A percentile compares a stretch with the other conserved stretches of the same genome.
Conservation (phyloP, 2,113 vertebrate genomes). For the Empidonax traillii region DNA sequence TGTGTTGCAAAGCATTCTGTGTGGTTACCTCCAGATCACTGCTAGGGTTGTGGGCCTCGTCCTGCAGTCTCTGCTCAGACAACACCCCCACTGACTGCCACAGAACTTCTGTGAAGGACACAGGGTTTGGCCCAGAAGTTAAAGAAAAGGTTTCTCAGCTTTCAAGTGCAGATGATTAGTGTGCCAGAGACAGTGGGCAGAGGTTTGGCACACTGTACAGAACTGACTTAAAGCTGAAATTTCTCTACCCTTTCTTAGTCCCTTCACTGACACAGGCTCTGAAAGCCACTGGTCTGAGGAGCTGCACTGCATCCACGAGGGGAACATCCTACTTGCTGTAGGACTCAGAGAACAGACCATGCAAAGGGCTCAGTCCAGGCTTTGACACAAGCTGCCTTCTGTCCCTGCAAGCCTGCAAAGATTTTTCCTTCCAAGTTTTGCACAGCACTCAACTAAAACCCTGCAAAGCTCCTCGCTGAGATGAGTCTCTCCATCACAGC, state of each 20-base stretch:
- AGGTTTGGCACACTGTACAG: constrained; percentile 22
- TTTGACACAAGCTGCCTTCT: not conserved
- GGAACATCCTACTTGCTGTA: not conserved
- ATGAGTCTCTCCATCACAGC: not conserved
- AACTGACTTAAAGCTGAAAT: not conserved
- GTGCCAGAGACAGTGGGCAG: constrained; percentile 47
- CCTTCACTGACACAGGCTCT: not conserved
- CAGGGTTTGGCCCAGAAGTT: not conserved
- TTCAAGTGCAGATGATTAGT: constrained; percentile 1
- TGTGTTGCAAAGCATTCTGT: not conserved
- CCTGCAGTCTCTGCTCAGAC: not conserved
- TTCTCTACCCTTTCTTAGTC: not conserved
- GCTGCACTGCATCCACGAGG: not conserved
- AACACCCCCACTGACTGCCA: constrained; percentile 29
- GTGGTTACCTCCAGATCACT: not conserved
- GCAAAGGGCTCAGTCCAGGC: not conserved
- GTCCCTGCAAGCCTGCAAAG: not conserved
- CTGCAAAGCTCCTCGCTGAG: not conserved
- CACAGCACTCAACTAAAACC: not conserved
- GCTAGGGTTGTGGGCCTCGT: not conserved
- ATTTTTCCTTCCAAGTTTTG: not conserved
- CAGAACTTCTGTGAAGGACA: not conserved
- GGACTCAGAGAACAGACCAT: not conserved
- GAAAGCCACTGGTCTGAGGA: not conserved
- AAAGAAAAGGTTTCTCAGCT: not conserved